phyloP scores from a whole-genome alignment of 2,888 invertebrate species.

The Phortica okadai region DNA sequence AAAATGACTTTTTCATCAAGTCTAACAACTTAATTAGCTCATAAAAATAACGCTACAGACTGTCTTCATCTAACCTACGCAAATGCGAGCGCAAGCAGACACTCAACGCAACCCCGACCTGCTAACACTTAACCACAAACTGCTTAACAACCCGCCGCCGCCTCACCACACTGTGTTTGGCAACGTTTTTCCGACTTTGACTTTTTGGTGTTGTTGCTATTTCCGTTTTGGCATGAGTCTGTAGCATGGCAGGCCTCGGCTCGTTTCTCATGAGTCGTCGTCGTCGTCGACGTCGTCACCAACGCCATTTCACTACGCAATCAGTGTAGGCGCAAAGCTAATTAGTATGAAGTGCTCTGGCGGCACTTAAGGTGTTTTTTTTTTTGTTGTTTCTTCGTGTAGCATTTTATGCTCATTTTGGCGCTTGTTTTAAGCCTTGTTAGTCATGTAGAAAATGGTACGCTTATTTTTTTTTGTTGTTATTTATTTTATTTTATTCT shows the following conservation, averaged over 20 bases:
- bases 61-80: conserved; percentile 43
- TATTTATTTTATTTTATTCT: conserved; percentile 29
- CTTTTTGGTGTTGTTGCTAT: conserved; percentile 55
- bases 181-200: conserved; percentile 3
- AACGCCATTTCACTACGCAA: conserved; percentile 28
- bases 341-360: conserved; percentile 70
- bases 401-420: conserved; percentile 43
- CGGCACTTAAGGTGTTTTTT: conserved; percentile 60
- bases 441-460: conserved; percentile 13
- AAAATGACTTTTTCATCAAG: conserved; percentile 70
- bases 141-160: neutral
- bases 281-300: conserved; percentile 46
- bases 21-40: conserved; percentile 71
- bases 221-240: neutral
- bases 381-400: neutral
- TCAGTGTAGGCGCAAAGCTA: conserved; percentile 68
- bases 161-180: neutral
- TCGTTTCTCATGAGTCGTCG: conserved; percentile 38
- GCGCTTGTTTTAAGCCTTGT: conserved; percentile 20
- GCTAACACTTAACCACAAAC: neutral
- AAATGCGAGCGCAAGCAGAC: conserved; percentile 45
- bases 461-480: conserved; percentile 26
- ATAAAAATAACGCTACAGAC: conserved; percentile 67
- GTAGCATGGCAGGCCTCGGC: conserved; percentile 44
- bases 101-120: neutral